phyloP scores from a whole-genome alignment of 2,888 invertebrate species.

The Hirudinaria manillensis region DNA sequence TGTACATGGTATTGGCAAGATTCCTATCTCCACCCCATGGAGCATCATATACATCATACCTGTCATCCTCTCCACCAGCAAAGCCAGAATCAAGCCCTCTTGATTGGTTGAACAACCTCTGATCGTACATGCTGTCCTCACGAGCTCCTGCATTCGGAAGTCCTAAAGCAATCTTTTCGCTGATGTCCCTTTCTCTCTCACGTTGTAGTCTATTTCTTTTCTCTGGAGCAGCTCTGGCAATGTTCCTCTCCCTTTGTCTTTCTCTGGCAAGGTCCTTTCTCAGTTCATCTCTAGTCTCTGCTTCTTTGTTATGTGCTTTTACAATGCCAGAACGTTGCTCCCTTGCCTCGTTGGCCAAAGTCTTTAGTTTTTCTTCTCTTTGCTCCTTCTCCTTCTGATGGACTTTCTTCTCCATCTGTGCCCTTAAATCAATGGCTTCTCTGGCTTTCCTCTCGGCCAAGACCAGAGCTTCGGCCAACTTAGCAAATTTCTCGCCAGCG shows the following conservation, averaged over 20 bases:
- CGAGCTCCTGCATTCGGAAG: conserved; percentile 75
- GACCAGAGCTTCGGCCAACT: conserved; percentile 91
- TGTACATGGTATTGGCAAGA: conserved; percentile 72
- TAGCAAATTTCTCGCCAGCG: conserved; percentile 98
- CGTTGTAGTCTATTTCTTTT: conserved; percentile 70
- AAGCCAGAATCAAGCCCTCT: conserved; percentile 82
- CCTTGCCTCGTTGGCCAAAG: conserved; percentile 87
- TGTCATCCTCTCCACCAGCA: conserved; percentile 79
- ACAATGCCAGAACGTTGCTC: conserved; percentile 84
- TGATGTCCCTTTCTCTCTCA: conserved; percentile 82
- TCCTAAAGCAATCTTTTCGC: conserved; percentile 95
- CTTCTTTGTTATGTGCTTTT: conserved; percentile 64
- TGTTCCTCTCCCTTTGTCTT: conserved; percentile 82
- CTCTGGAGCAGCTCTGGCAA: conserved; percentile 87
- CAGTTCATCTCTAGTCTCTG: conserved; percentile 60
- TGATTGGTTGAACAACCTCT: conserved; percentile 83
- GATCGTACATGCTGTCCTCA: conserved; percentile 69
- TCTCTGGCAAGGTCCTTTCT: conserved; percentile 84
- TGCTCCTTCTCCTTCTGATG: conserved; percentile 97
- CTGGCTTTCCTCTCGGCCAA: conserved; percentile 94
- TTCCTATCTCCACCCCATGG: conserved; percentile 88
- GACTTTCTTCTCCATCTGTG: conserved; percentile 87
- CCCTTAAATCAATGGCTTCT: conserved; percentile 92
- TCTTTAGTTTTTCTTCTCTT: conserved; percentile 86
- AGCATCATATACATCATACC: conserved; percentile 94